Evolutionary conservation across 2,797 vertebrate species (phyloP).

Genomic region (Sciurus carolinensis): DNA sequence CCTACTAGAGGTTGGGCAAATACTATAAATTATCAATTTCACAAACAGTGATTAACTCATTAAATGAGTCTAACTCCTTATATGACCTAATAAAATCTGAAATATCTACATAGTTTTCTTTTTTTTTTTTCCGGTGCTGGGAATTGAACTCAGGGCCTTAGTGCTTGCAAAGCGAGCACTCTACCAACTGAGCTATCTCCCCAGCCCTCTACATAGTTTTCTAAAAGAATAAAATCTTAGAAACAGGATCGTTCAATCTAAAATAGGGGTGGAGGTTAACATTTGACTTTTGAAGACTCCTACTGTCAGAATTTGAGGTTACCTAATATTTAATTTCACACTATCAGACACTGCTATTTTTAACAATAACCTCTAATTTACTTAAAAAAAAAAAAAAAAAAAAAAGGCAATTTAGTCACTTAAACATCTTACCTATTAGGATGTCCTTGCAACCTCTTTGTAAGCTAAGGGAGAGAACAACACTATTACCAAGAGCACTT

Average conservation of each 20-base stretch:
- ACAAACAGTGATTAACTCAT: not conserved
- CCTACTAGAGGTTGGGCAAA: not conserved
- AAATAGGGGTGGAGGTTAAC: not conserved
- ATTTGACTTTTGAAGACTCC: not conserved
- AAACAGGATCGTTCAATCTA: not conserved
- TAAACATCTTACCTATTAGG: conserved; percentile 93
- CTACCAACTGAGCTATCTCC: too few species aligned
- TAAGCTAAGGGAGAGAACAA: conserved; percentile 90
- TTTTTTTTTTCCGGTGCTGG: too few species aligned
- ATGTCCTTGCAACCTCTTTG: conserved; percentile 96
- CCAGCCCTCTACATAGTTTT: not conserved
- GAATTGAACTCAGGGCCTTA: too few species aligned
- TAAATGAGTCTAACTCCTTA: conserved; percentile 28
- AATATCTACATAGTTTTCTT: not conserved
- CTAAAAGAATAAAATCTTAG: conserved; percentile 21
- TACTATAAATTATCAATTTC: not conserved
- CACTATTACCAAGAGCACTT: conserved; percentile 43
- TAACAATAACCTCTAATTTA: not conserved
- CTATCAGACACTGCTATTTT: not conserved
- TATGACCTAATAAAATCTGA: not conserved
- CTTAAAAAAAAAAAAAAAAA: not conserved
- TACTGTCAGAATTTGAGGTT: not conserved
- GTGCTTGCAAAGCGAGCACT: too few species aligned
- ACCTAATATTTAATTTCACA: not conserved
- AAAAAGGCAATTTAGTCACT: not conserved